Conservation (phyloP, 2,888 invertebrate species). For the Noctua fimbriata region DNA sequence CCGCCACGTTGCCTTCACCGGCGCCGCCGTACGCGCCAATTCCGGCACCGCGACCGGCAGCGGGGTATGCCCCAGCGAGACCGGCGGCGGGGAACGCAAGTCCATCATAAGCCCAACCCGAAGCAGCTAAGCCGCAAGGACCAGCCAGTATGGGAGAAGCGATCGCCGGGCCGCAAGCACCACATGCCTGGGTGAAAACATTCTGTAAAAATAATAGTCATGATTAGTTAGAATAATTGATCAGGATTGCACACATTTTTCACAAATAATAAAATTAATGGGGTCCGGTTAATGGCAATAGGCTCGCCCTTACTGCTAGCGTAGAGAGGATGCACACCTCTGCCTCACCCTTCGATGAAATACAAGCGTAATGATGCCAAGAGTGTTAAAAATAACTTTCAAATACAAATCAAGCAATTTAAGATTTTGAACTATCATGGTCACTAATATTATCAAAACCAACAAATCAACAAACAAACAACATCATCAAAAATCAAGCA, state of each 20-base stretch:
- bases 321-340: neutral
- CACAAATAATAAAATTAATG: neutral
- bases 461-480: no score
- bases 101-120: conserved; percentile 9
- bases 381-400: neutral
- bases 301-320: neutral
- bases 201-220: neutral
- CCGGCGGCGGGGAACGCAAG: neutral
- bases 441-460: no score
- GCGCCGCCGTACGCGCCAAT: conserved; percentile 49
- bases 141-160: neutral
- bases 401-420: neutral
- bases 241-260: neutral
- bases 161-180: conserved; percentile 13
- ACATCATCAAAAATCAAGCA: no score
- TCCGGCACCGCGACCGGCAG: neutral
- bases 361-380: neutral
- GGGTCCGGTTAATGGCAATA: neutral
- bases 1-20: conserved; percentile 58
- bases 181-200: neutral
- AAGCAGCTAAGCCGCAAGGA: conserved; percentile 7
- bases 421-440: no score
- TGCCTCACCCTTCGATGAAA: no score
- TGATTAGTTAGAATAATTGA: neutral
- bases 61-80: neutral